Percentiles rank a stretch among this genome's conserved stretches.
Conservation (phyloP, 64 coral and sea anemone species). For the Montipora sp. region DNA sequence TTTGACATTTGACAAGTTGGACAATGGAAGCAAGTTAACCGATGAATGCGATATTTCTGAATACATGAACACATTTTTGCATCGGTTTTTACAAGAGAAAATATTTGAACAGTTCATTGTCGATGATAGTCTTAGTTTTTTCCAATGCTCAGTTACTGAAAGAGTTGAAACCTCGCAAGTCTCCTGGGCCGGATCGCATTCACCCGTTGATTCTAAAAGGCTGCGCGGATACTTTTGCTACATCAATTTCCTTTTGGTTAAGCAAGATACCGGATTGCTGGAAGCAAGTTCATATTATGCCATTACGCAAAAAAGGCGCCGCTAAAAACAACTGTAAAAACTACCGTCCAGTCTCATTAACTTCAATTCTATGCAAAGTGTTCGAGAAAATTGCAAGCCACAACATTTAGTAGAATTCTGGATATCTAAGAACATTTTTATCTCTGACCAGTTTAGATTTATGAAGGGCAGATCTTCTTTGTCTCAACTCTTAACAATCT, state of each 20-base stretch:
- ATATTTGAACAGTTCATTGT: background rate
- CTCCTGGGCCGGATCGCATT: constrained; percentile 17
- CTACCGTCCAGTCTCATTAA: no score
- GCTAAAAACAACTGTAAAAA: no score
- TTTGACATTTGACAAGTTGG: no score
- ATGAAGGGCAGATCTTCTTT: constrained; percentile 15
- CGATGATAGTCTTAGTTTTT: background rate
- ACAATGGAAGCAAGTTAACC: no score
- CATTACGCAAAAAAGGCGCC: no score
- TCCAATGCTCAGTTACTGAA: background rate
- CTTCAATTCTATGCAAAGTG: constrained; percentile 1
- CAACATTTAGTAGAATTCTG: constrained; percentile 38
- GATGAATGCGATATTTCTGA: no score
- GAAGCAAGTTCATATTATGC: no score
- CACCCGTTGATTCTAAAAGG: background rate
- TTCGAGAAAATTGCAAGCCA: background rate
- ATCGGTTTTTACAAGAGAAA: background rate
- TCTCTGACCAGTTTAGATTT: constrained; percentile 22
- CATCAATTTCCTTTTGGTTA: background rate
- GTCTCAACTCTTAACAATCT: constrained; percentile 15
- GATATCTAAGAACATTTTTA: constrained; percentile 20
- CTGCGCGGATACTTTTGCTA: constrained; percentile 3
- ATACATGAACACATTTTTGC: no score
- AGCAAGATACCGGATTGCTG: background rate
- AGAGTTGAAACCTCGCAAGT: constrained; percentile 27